phyloP scores from a whole-genome alignment of 2,797 vertebrate species.

The Silurus aristotelis region DNA sequence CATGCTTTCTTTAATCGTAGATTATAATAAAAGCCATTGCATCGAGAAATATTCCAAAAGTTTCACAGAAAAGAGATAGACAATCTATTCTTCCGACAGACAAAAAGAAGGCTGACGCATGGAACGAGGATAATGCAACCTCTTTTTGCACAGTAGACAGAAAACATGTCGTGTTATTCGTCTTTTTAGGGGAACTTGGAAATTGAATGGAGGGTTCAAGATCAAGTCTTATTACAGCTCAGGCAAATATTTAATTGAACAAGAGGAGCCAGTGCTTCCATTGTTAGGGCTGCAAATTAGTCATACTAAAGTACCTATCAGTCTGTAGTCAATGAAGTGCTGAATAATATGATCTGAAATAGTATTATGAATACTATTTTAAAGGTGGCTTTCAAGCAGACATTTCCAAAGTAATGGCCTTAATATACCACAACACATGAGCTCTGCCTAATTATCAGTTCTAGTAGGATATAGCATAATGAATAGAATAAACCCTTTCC shows the following conservation, averaged over 20 bases:
- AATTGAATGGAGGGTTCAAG: conserved; percentile 36
- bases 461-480: background rate
- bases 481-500: background rate
- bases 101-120: conserved; percentile 26
- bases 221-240: conserved; percentile 40
- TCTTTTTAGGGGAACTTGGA: conserved; percentile 16
- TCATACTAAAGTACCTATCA: background rate
- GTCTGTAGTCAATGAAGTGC: background rate
- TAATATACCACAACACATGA: background rate
- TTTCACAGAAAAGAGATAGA: background rate
- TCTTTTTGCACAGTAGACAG: background rate
- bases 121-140: conserved; percentile 21
- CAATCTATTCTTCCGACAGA: conserved; percentile 5
- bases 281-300: conserved; percentile 16
- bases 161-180: conserved; percentile 31
- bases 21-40: conserved; percentile 23
- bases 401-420: background rate
- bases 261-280: conserved; percentile 27
- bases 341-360: background rate
- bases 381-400: background rate
- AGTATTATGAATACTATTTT: background rate
- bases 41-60: background rate
- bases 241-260: conserved; percentile 18
- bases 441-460: conserved; percentile 3
- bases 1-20: conserved; percentile 24